phyloP scores from a whole-genome alignment of 2,888 invertebrate genomes.

The Drosophila maculinotata region DNA sequence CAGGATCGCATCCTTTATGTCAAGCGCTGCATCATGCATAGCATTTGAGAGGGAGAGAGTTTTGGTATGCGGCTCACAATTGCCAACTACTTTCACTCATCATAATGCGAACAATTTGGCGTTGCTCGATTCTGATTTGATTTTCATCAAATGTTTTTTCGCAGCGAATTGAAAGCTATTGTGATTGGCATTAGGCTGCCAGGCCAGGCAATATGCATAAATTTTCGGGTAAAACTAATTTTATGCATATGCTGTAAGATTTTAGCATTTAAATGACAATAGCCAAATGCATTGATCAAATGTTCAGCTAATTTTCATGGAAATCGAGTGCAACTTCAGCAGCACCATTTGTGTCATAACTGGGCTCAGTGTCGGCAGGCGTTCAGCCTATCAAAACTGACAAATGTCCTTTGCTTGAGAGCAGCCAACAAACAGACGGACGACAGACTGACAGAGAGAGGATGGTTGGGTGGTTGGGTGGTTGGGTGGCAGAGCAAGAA shows the following conservation, averaged over 20 bases:
- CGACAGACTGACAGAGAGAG: neutral
- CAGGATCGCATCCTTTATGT: conserved; percentile 37
- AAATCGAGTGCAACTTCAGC: conserved; percentile 47
- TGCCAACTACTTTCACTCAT: conserved; percentile 38
- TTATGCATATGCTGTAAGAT: conserved; percentile 69
- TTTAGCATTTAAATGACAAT: conserved; percentile 74
- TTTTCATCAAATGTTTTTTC: conserved; percentile 27
- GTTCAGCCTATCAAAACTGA: conserved; percentile 48
- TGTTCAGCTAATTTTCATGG: conserved; percentile 66
- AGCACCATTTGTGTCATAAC: conserved; percentile 48
- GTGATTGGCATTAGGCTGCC: conserved; percentile 8
- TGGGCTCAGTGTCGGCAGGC: conserved; percentile 13
- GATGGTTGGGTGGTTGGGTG: neutral
- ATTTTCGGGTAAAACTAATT: conserved; percentile 61
- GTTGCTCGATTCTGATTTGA: conserved; percentile 30
- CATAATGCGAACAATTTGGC: conserved; percentile 47
- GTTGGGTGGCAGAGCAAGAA: neutral
- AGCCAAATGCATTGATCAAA: conserved; percentile 18
- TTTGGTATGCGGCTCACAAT: conserved; percentile 9
- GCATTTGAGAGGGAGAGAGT: neutral
- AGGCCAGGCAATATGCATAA: conserved; percentile 46
- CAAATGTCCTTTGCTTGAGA: conserved; percentile 49
- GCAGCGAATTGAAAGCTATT: conserved; percentile 30
- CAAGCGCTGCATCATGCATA: conserved; percentile 18
- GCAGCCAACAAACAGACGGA: conserved; percentile 22